Evolutionary conservation across 2,888 invertebrate species (phyloP), one percentile per base, ranked within the genome.

Genomic region (Lycophotia porphyrea): DNA sequence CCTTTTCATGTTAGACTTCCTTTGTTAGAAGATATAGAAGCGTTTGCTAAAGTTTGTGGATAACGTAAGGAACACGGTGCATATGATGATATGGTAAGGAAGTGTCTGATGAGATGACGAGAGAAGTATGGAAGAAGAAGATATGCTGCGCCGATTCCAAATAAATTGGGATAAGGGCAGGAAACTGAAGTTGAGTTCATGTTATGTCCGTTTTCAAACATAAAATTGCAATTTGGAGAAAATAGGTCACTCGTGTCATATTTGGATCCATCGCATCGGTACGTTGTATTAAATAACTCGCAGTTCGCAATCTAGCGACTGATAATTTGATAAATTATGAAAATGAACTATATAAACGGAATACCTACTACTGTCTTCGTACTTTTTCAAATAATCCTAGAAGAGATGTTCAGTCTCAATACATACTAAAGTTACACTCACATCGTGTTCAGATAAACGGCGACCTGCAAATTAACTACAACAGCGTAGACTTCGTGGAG

Each of bases 401-500:
- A 18, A 55, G 21, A 21, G 1, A 31, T 31, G 21, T 58, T 21
- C 31, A 21, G 21, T 60, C 9, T 49, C 24, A 73, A 58, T 18
- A 47, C 36, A 60, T 60, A 31, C 36, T 18, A 18, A 69, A 5
- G 11, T 18, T 36, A 8, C 42, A 31, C 15, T 58, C n/a, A 58
- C 24, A 36, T 71, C 73, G 34, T 69, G 90, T 89, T 39, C 90
- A 97, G 96, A 97, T 97, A 87, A 97, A 97, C 86, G 97, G 97
- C 52, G 94, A 97, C 68, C 95, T 98, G 75, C 99, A 99, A 95
- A 97, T 98, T n/a, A 99, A 99, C 93, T 99, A 99, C 95, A 99
- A 99, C 94, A 99, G 99, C 93, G 98, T 99, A 52, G 99, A 99
- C 94, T 97, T 99, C 77, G 98, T 98, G 3, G 99, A 99, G 95